phyloP scores from a whole-genome alignment of 2,888 invertebrate genomes.

The Cephus rjabovi region DNA sequence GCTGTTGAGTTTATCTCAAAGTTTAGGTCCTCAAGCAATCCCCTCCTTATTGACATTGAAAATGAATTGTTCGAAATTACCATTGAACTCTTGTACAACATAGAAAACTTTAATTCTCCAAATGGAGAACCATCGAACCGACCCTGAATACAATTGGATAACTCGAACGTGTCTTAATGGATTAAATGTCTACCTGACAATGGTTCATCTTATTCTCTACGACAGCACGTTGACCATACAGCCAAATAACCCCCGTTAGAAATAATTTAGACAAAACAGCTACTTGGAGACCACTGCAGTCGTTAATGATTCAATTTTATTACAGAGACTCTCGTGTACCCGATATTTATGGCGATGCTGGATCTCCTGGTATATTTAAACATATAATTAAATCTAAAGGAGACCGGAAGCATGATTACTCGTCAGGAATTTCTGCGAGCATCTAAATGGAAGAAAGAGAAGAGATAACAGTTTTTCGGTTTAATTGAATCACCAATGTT shows the following conservation, averaged over 20 bases:
- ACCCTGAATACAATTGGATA: slow-evolving; percentile 56
- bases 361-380: slow-evolving; percentile 50
- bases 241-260: slow-evolving; percentile 45
- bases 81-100: neutral
- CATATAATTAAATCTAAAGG: slow-evolving; percentile 31
- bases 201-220: slow-evolving; percentile 50
- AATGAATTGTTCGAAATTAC: neutral
- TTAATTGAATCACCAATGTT: neutral
- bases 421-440: neutral
- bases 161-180: slow-evolving; percentile 50
- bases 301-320: slow-evolving; percentile 10
- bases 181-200: slow-evolving; percentile 52
- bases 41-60: neutral
- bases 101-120: neutral
- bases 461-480: neutral
- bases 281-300: neutral
- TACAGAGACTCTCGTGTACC: slow-evolving; percentile 43
- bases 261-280: neutral
- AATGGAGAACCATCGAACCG: slow-evolving; percentile 34
- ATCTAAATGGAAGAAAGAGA: neutral
- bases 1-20: neutral
- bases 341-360: slow-evolving; percentile 45
- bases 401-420: neutral
- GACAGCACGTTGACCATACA: slow-evolving; percentile 44
- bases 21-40: neutral